Evolutionary conservation across 2,888 invertebrate species (phyloP), one percentile per base, ranked within the genome.

Genomic region (Diloba caeruleocephala): DNA sequence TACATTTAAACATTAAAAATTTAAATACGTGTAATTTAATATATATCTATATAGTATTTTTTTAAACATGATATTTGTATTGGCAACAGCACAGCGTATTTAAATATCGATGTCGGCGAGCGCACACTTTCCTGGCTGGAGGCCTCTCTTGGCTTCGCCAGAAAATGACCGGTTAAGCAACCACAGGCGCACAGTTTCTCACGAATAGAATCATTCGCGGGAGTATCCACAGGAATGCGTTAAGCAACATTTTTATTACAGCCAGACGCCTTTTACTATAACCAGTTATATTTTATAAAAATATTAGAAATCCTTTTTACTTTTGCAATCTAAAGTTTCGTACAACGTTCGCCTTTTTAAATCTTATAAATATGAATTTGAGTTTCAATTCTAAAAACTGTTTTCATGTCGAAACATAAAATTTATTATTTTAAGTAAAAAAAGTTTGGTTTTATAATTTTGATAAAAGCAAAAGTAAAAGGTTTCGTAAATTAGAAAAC

Each of bases 221-320:
- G 66, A 63, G n/a, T 64, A 46, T 53, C 52, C 57, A 59, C 45
- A 23, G 50, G 68, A 75, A 71, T 65, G 64, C 59, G 51, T 69
- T 68, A 57, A 66, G 68, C 71, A 72, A 74, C 68, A 72, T 74
- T 67, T 80, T 79, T 77, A 79, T 76, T 62, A 73, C 70, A 59
- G 57, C 61, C 57, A 55, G 60, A 62, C 59, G 58, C 50, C 49
- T 53, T 68, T 72, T 57, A 41, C 42, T 44, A 28, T 48, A 49
- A 56, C 50, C 42, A 31, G 34, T 34, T 23, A 53, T 61, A 14
- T 59, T 68, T 65, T 60, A 71, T 46, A 37, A 55, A 54, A 41
- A 36, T 45, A 45, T 42, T 26, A 37, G 21, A 44, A 5, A 31
- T 36, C 36, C 25, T 17, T 32, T 66, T 53, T 48, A 46, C 36